These are phyloP conservation scores for Gallinago jamesoni DNA, from an alignment of 2,113 vertebrate genomes.

Conservation along the genomic window DNA sequence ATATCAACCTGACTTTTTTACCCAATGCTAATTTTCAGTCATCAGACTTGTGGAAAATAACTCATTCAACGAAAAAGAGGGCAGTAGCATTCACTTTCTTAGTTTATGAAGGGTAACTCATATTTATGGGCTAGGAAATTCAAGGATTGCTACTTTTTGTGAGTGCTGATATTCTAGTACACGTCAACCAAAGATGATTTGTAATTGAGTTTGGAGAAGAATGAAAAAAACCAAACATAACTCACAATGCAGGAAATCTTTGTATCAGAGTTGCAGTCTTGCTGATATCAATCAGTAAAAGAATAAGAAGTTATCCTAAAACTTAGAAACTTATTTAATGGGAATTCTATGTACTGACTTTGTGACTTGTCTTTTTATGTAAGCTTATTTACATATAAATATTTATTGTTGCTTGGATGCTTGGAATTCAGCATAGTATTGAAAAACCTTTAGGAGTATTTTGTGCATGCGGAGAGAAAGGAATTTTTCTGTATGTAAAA, in stretches of 20 bases:
- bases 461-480: not conserved
- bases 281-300: not conserved
- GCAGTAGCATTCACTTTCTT: not conserved
- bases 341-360: not conserved
- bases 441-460: not conserved
- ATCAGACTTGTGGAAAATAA: not conserved
- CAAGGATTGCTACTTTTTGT: not conserved
- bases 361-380: not conserved
- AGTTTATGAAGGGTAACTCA: not conserved
- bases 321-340: not conserved
- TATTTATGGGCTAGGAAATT: not conserved
- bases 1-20: not conserved
- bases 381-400: not conserved
- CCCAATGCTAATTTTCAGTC: not conserved
- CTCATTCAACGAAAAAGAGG: not conserved
- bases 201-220: not conserved
- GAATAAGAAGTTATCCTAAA: not conserved
- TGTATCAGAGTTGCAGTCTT: not conserved
- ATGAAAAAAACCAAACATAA: fast-evolving
- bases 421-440: not conserved
- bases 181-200: not conserved
- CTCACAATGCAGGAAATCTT: not conserved
- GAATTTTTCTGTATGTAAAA: not conserved
- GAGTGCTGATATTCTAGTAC: not conserved
- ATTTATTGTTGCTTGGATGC: not conserved